A percentile compares a stretch with the other conserved stretches of the same genome.
phyloP scores from a whole-genome alignment of 2,113 vertebrate species.

The Poeciliopsis prolifica region DNA sequence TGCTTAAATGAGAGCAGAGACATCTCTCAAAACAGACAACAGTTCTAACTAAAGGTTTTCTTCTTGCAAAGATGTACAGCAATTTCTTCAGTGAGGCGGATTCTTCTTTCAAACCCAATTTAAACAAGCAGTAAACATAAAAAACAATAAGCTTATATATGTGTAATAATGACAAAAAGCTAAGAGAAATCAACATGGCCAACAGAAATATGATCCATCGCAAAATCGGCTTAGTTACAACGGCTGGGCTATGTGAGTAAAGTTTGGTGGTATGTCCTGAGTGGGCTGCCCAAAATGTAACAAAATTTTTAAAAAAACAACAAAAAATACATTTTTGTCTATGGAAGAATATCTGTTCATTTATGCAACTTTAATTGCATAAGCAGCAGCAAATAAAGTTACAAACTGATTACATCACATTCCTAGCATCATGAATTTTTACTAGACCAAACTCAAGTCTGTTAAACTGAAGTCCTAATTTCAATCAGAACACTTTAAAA shows the following conservation, averaged over 20 bases:
- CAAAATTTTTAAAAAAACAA: too few relatives aligned
- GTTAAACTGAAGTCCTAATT: too few relatives aligned
- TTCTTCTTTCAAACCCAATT: constrained; percentile 37
- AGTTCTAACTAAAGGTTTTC: constrained; percentile 34
- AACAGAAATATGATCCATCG: constrained; percentile 34
- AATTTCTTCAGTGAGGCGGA: constrained; percentile 55
- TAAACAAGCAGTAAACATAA: constrained; percentile 34
- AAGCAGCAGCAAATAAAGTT: not conserved
- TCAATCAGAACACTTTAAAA: not conserved
- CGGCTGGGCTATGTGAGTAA: constrained; percentile 32
- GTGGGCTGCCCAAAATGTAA: constrained; percentile 32
- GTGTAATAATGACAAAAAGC: constrained; percentile 42
- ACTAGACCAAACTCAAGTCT: not conserved
- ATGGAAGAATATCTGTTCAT: not conserved
- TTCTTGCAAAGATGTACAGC: constrained; percentile 52
- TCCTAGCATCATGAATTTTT: not conserved
- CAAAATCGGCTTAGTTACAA: constrained; percentile 35
- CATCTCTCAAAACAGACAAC: constrained; percentile 41
- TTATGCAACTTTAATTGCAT: not conserved
- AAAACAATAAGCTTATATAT: constrained; percentile 33
- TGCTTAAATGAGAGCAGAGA: constrained; percentile 32
- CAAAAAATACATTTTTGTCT: not conserved
- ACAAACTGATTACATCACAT: not conserved
- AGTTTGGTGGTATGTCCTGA: constrained; percentile 67
- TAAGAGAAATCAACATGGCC: constrained; percentile 50